Evolutionary conservation across 2,113 vertebrate genomes (phyloP).

Genomic region (Fregata magnificens): DNA sequence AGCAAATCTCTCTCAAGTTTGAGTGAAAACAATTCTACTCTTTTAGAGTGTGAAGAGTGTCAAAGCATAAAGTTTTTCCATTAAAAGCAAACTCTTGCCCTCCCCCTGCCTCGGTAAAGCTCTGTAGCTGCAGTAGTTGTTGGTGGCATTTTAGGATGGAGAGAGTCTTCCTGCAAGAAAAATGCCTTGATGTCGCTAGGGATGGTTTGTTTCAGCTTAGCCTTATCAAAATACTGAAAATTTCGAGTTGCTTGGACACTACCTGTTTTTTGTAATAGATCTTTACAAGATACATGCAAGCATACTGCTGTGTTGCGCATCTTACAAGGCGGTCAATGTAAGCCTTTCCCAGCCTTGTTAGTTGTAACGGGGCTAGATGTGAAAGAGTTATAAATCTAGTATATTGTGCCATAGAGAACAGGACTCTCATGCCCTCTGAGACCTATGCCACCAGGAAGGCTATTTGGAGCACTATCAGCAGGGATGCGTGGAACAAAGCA

Average conservation of each 20-base stretch:
- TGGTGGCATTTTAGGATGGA: neutral
- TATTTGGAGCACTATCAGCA: neutral
- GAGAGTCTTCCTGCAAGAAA: neutral
- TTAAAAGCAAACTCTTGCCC: neutral
- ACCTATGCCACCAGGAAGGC: neutral
- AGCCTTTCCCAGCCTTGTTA: neutral
- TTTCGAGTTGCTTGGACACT: neutral
- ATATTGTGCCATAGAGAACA: neutral
- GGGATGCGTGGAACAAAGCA: neutral
- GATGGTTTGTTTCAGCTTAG: neutral
- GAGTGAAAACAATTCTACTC: slow-evolving; percentile 7
- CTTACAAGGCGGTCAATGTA: neutral
- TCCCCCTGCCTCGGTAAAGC: neutral
- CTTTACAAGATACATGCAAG: neutral
- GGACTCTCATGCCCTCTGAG: neutral
- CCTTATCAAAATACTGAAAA: neutral
- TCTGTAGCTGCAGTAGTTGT: neutral
- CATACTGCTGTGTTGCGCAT: neutral
- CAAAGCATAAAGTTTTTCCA: slow-evolving; percentile 26
- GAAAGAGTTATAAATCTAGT: neutral
- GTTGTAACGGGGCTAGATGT: neutral
- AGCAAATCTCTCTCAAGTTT: slow-evolving; percentile 35
- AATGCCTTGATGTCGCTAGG: neutral
- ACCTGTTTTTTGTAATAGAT: neutral
- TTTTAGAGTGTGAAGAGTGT: neutral